Evolutionary conservation across 2,113 vertebrate species (phyloP), one percentile per base, ranked within the genome.

Genomic region (Pelecanoides urinatrix): DNA sequence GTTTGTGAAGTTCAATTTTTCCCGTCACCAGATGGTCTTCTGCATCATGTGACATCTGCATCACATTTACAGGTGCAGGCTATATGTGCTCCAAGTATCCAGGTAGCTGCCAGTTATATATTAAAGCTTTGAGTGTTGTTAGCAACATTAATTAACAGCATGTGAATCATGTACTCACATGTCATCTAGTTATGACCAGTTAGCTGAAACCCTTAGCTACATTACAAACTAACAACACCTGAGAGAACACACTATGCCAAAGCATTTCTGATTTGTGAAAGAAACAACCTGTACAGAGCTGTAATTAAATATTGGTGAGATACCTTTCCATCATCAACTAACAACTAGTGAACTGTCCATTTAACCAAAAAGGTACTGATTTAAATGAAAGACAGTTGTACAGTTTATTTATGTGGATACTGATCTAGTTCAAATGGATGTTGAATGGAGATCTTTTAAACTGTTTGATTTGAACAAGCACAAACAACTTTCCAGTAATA

Each of bases 91-190:
- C 26, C 55, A 73, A 71, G 66, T 66, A 96, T 74, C 76, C 67
- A 95, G 63, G 95, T 96, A 95, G 88, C 77, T 68, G 8, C 38
- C 72, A 77, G 81, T 79, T 85, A 87, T 53, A 77, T 68, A 45
- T 68, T 95, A 88, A 94, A 82, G 8, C 66, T 86, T 61, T 59
- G 59, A 86, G 36, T 90, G 73, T 87, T 92, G 59, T 74, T 87
- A 95, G 45, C n/a, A 94, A 68, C 15, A 77, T 94, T 93, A 94
- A 96, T 96, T 97, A 97, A 70, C 42, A 79, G 58, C 11, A 71
- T 29, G 53, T 86, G 88, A 94, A 84, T 85, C 81, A 49, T 45
- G 76, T 80, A 76, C 29, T 93, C 59, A 13, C 40, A 55, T 62
- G 32, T 75, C 38, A 72, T 94, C 59, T 93, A 70, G 88, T 85